Evolutionary conservation across 2,113 vertebrate genomes (phyloP), one percentile per base, ranked within the genome.

Genomic region (Ailuropoda melanoleuca): DNA sequence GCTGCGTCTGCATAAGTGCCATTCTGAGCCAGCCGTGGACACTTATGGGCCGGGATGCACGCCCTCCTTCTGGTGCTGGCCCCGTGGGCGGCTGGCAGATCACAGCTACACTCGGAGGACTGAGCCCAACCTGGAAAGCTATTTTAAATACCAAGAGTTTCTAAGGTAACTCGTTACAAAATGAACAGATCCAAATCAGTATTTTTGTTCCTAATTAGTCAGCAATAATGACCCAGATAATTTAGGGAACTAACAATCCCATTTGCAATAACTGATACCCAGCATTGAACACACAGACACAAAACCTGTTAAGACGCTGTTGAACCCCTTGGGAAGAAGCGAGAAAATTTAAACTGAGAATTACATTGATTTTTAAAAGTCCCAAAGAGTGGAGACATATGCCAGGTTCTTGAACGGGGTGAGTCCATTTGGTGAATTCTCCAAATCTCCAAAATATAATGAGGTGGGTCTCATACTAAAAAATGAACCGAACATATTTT

Each of bases 21-120:
- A 4, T 4, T 31, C n/a, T 4, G 4, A 19, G 64, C 64, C 3
- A 6, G 34, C 64, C 64, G 7, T 0, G 8, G 4, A 18, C 14
- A 1, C 2, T 29, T 14, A 48, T 3, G 3, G 74, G 74, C 29
- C 3, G 1, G 74, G 43, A 77, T 6, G 4, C 74, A 18, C 46
- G 4, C 74, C 26, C 74, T 29, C 74, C 43, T 48, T 29, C 43
- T 8, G 4, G 43, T 18, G 8, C 74, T 14, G 26, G 72, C 43
- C 43, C 72, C 31, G 5, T 12, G 46, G 23, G 34, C 1, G 17
- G 15, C 21, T 37, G 1, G 37, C 17, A 13, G 3, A 21, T 15
- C 74, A 11, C 3, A 60, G 3, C 90, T 31, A 53, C 0, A 6
- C 34, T 31, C 55, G 1, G 6, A 64, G 75, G 5, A 26, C 62